A percentile compares a stretch with the other conserved stretches of the same genome.
Conservation (phyloP, 1,140 invertebrate species). For the Trichomalopsis sarcophagae region DNA sequence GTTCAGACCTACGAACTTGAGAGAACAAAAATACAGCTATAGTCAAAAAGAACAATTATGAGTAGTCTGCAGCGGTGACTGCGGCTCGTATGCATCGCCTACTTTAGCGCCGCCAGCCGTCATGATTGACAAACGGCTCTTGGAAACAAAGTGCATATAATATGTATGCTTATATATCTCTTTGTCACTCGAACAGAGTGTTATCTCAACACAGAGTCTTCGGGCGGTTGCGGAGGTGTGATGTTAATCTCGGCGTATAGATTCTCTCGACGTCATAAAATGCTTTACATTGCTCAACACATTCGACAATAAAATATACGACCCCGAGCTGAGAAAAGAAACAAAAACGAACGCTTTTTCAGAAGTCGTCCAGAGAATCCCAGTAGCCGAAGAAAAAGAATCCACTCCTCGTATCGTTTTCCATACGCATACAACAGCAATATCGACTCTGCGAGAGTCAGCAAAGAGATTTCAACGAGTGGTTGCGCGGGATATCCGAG, state of each 20-base stretch:
- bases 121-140: not conserved
- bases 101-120: not conserved
- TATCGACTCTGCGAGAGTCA: slow-evolving; percentile 1
- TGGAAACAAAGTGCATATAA: slow-evolving; percentile 53
- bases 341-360: too few species aligned
- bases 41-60: not conserved
- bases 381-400: too few species aligned
- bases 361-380: too few species aligned
- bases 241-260: not conserved
- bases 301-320: too few species aligned
- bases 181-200: not conserved
- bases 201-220: too few species aligned
- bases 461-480: slow-evolving; percentile 43
- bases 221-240: not conserved
- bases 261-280: not conserved
- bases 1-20: too few species aligned
- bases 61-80: too few species aligned
- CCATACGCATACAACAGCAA: slow-evolving; percentile 40
- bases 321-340: too few species aligned
- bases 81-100: not conserved
- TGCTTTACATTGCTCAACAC: not conserved
- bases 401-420: slow-evolving; percentile 33
- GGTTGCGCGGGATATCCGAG: not conserved
- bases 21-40: not conserved
- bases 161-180: slow-evolving; percentile 8